A percentile compares a stretch with the other conserved stretches of the same genome.
phyloP scores from a whole-genome alignment of 1,140 invertebrate genomes.

The Saxidomus purpurata region DNA sequence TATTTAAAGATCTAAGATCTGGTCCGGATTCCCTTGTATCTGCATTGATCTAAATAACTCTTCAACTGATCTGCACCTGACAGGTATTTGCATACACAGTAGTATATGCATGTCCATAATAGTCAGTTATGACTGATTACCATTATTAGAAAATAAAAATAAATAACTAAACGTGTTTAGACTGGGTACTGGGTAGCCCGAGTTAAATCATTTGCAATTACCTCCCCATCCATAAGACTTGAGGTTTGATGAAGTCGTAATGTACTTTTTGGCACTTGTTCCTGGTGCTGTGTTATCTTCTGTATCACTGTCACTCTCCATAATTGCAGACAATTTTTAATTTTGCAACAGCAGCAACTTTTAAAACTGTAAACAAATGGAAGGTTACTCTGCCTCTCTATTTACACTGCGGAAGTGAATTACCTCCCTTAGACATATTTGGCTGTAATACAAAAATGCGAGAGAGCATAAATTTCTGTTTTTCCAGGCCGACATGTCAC shows the following conservation, averaged over 20 bases:
- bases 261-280: conserved; percentile 49
- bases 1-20: too few species aligned
- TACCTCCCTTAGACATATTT: conserved; percentile 27
- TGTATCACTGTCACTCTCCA: conserved; percentile 30
- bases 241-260: conserved; percentile 65
- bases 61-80: too few species aligned
- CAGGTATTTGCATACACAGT: too few species aligned
- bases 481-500: conserved; percentile 68
- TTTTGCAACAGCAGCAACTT: conserved; percentile 11
- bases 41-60: too few species aligned
- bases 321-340: background rate
- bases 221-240: conserved; percentile 73
- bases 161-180: too few species aligned
- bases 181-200: too few species aligned
- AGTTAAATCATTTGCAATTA: too few species aligned
- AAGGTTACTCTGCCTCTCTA: background rate
- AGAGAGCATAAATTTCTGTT: background rate
- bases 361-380: background rate
- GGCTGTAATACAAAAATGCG: background rate
- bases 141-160: too few species aligned
- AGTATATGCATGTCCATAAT: too few species aligned
- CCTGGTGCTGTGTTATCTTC: conserved; percentile 7
- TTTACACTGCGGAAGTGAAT: conserved; percentile 30
- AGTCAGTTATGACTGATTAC: too few species aligned
- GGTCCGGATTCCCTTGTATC: too few species aligned